These are phyloP conservation scores for Acrossocheilus fasciatus DNA, from an alignment of 2,797 vertebrate genomes.

Conservation along the genomic window DNA sequence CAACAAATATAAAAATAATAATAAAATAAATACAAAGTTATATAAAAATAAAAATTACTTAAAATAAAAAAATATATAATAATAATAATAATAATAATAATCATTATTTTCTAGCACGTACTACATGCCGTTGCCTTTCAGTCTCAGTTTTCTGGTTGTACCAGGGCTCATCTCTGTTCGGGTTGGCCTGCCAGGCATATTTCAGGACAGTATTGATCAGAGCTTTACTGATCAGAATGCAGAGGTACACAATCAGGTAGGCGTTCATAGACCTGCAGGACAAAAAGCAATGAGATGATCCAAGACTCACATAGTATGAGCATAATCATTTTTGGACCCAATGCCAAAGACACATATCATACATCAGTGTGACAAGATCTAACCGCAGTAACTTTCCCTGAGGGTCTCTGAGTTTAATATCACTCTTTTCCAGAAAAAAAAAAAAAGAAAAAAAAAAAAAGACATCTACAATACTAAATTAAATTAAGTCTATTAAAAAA, in stretches of 20 bases:
- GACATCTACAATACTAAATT: not conserved
- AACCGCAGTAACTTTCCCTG: not conserved
- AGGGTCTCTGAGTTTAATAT: not conserved
- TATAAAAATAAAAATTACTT: too few species aligned
- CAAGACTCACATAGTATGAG: too few species aligned
- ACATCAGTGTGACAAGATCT: not conserved
- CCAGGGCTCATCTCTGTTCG: constrained; percentile 90
- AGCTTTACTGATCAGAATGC: constrained; percentile 94
- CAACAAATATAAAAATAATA: not conserved
- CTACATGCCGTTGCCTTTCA: constrained; percentile 87
- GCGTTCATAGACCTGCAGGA: constrained; percentile 92
- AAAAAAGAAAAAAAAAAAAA: not conserved
- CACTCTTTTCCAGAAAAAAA: not conserved
- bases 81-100: not conserved
- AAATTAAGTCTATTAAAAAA: not conserved
- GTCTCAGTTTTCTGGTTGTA: constrained; percentile 90
- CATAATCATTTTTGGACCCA: not conserved
- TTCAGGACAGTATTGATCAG: constrained; percentile 92
- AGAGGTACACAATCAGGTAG: constrained; percentile 95
- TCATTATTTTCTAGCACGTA: constrained; percentile 67
- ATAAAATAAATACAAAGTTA: not conserved
- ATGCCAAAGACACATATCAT: not conserved
- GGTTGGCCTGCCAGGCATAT: constrained; percentile 91
- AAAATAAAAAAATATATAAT: not conserved
- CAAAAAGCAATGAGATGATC: constrained; percentile 8